Conservation (phyloP, 2,113 vertebrate species). For the Stercorarius parasiticus region DNA sequence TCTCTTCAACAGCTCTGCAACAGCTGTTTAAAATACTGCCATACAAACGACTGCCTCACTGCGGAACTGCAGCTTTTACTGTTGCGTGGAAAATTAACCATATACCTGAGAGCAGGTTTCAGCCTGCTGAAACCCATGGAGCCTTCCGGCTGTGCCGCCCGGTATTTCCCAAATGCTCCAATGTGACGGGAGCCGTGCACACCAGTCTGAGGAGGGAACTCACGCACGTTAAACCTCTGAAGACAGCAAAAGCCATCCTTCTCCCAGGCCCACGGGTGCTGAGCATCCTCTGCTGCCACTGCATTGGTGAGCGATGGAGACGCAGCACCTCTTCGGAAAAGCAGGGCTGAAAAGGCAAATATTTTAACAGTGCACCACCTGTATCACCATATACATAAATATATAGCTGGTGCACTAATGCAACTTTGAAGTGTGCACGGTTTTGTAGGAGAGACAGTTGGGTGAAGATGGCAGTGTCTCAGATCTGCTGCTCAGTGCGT, state of each 20-base stretch:
- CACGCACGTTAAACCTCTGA: fast-evolving
- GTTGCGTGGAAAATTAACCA: background rate
- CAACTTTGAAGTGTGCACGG: background rate
- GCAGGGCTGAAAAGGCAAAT: background rate
- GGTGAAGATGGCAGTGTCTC: background rate
- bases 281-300: background rate
- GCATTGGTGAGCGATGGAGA: background rate
- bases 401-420: background rate
- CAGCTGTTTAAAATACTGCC: background rate
- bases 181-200: background rate
- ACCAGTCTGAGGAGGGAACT: background rate
- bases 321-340: background rate
- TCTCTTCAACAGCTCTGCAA: background rate
- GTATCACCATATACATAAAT: background rate
- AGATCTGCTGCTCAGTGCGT: fast-evolving
- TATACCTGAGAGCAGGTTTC: background rate
- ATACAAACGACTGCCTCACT: fast-evolving
- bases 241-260: background rate
- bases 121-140: background rate
- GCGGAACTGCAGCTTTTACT: background rate
- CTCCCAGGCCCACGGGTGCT: background rate
- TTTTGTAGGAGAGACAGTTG: background rate
- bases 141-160: background rate
- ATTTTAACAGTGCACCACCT: background rate
- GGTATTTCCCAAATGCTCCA: background rate